Evolutionary conservation across 1,140 invertebrate species (phyloP), one percentile per base, ranked within the genome.

Genomic region (Piezodorus guildinii): DNA sequence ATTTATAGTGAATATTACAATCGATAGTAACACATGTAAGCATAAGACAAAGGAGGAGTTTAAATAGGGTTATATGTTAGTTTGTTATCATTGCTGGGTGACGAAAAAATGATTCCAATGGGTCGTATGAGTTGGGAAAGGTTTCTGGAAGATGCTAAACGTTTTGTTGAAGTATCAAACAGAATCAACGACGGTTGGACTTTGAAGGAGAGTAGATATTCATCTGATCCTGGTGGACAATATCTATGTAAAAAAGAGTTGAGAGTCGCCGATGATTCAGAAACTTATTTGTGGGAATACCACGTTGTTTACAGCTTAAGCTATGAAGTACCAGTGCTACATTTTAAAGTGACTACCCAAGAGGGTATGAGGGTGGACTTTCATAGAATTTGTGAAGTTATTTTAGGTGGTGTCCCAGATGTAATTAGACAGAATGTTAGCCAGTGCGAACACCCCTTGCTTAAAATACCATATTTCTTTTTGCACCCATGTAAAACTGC

Each of bases 231-330:
- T 21, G 56, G 65, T 46, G 44, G 46, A 23, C 34, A n/a, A 27
- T 65, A 62, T 51, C n/a, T 65, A 14, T 12, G 17, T n/a, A 62
- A 64, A 25, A 25, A 43, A 49, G 52, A 58, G 21, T 58, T 17
- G 15, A 34, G 54, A 12, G 6, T 14, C 10, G 19, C 4, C 19
- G 8, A 27, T 8, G 27, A 58, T n/a, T 19, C 17, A 52, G 19
- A 58, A 58, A 58, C 25, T 27, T 43, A 34, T 9, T 52, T 34
- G 16, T 70, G 67, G 69, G 69, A 67, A 27, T 69, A 69, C 43
- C 63, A 70, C 51, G 52, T 70, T 21, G 21, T 70, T 15, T 70
- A 68, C 61, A 70, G 69, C 56, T 44, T 52, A n/a, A 68, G 69
- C 43, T 70, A 66, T 46, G 60, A 59, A 17, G 64, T 66, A 0